Conservation (phyloP, 2,888 invertebrate species). For the Diarsia dahlii region DNA sequence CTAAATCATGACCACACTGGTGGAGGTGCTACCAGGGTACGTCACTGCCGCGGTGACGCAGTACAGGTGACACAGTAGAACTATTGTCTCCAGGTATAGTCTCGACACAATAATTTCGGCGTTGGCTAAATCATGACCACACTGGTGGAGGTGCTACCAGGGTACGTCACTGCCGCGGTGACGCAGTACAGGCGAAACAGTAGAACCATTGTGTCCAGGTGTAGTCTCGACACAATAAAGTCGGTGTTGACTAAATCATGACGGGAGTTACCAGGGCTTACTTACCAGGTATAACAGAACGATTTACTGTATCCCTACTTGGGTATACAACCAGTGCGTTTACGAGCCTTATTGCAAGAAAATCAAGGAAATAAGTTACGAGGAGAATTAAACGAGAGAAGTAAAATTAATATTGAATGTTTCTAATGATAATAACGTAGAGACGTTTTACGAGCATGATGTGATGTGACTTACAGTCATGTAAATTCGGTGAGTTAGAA, state of each 20-base stretch:
- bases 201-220: no score
- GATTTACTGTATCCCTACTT: not conserved
- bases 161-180: not conserved
- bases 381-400: not conserved
- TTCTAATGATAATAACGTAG: no score
- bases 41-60: no score
- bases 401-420: no score
- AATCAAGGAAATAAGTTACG: not conserved
- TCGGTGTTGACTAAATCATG: no score
- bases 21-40: no score
- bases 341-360: not conserved
- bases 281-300: not conserved
- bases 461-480: not conserved
- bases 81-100: not conserved
- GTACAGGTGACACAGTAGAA: not conserved
- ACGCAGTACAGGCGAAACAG: not conserved
- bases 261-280: no score
- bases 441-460: not conserved
- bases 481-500: not conserved
- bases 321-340: not conserved
- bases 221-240: no score
- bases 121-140: slow-evolving; percentile 49
- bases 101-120: slow-evolving; percentile 32
- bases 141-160: not conserved
- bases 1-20: slow-evolving; percentile 46